Base-by-base conservation (phyloP, 1,140 invertebrate genomes). In the Drosophila parabipectinata region DNA sequence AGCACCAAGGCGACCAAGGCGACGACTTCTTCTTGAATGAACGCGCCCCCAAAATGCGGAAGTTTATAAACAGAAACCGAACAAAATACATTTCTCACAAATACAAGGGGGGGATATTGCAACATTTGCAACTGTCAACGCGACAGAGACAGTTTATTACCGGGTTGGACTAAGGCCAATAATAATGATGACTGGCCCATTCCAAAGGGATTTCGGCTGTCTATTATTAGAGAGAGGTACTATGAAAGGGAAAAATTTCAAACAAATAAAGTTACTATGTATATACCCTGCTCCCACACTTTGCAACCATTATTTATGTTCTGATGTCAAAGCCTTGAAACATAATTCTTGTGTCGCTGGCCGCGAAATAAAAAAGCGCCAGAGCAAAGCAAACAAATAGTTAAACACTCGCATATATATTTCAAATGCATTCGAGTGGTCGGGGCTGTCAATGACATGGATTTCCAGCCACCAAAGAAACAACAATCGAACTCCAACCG, bases 41-140 rank as follows among this genome's bases (percentile, higher is more conserved):
- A 39, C 54, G 67, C 60, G 77, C 81, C 68, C 78, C 82, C 83
- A 69, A 85, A 87, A 85, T 87, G 82, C 82, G 82, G 82, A 87
- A 87, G 82, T 82, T 87, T 76, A 68, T 64, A 18, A 18, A 63
- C 74, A 82, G 61, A 54, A 80, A 67, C 67, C 59, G 60, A 73
- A 77, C 55, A 72, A 79, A 74, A 74, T 62, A 72, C 39, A 53
- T 9, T 58, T 45, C 24, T 45, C 7, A 24, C 18, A 18, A 18
- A 18, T 52, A 21, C 14, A 10, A 28, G 15, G 1, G 26, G 28
- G 37, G 34, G 37, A 39, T 34, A 55, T 26, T 75, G 78, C 78
- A 72, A 82, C 82, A 88, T 87, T 87, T 87, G 79, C 82, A 88
- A 87, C 82, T 87, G 82, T 87, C 82, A 87, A 82, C 82, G 72